Base-by-base conservation (phyloP, 2,797 vertebrate genomes). In the Crossoptilon crossoptilon region DNA sequence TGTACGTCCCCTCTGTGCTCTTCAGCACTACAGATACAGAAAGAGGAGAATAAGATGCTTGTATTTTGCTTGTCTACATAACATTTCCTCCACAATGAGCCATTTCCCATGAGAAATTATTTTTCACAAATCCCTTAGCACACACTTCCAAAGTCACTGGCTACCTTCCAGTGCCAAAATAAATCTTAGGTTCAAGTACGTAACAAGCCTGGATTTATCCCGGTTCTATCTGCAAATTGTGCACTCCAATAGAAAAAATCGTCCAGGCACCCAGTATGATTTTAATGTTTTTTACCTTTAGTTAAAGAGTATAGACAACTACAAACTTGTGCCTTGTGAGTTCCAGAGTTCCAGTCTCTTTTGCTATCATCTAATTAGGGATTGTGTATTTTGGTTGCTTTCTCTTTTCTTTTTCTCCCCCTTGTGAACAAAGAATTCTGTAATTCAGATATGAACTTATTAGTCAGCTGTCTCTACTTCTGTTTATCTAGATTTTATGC, bases 61-160 rank as follows among this genome's bases (percentile, higher is more conserved):
- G 5, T 39, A 3, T 82, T 92, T 90, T 66, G 39, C 22, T 62
- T 79, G 8, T 44, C 56, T 74, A 27, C 49, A 24, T 11, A 75
- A 24, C 22, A 88, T 79, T 91, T 84, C 11, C 19, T 92, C 49
- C 48, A 63, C 73, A 60, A 77, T 70, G 66, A 94, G 93, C 56
- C 70, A 22, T 83, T 93, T 73, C 33, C 56, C 15, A 2, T 46
- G 70, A 91, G 51, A 93, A 84, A 90, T 68, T 80, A 80, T 29
- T 69, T 86, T 76, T 33, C 44, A 29, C 89, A n/a, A 82, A 21
- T 89, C 51, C 37, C 71, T 58, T 78, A 89, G 73, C 4, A 5
- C 6, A 14, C 41, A 18, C 23, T 79, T n/a, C 84, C 51, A 43
- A 49, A 90, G 13, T 91, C 27, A 21, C 24, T 80, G 87, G 14